Percentiles rank a stretch among this genome's conserved stretches.
Evolutionary conservation across 2,797 vertebrate species (phyloP).

Genomic region (Cyprinodon diabolis): DNA sequence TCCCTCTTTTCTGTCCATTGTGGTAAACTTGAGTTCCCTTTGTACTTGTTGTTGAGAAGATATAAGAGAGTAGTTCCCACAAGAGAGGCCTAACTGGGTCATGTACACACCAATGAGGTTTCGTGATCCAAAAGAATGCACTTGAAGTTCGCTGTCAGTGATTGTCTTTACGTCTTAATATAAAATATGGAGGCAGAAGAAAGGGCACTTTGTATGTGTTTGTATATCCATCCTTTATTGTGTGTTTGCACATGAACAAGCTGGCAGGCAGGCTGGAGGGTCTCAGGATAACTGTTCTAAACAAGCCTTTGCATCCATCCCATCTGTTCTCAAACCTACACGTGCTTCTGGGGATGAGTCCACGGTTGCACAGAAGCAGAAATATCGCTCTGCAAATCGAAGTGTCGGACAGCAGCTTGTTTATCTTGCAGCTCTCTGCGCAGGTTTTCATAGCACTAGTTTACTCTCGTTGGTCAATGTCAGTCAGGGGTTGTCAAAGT

Average conservation of each 20-base stretch:
- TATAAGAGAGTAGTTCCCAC: slow-evolving; percentile 40
- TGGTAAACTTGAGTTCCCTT: slow-evolving; percentile 51
- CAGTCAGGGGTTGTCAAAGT: slow-evolving; percentile 47
- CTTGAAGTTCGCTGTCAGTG: slow-evolving; percentile 77
- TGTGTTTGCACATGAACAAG: slow-evolving; percentile 49
- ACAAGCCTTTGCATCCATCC: slow-evolving; percentile 71
- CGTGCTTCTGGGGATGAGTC: slow-evolving; percentile 60
- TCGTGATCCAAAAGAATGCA: slow-evolving; percentile 74
- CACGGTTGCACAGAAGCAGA: slow-evolving; percentile 55
- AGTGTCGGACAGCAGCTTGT: slow-evolving; percentile 65
- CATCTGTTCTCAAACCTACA: slow-evolving; percentile 71
- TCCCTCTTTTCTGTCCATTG: slow-evolving; percentile 41
- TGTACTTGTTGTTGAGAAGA: slow-evolving; percentile 74
- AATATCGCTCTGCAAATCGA: slow-evolving; percentile 57
- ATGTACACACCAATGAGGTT: slow-evolving; percentile 32
- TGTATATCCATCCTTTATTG: slow-evolving; percentile 5
- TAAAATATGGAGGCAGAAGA: slow-evolving; percentile 43
- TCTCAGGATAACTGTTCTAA: slow-evolving; percentile 78
- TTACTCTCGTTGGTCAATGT: slow-evolving; percentile 57
- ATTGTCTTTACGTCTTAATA: slow-evolving; percentile 75
- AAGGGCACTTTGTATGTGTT: slow-evolving; percentile 35
- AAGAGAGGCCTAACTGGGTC: slow-evolving; percentile 41
- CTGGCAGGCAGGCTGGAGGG: slow-evolving; percentile 70
- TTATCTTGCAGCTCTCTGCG: slow-evolving; percentile 64
- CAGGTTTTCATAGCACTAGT: slow-evolving; percentile 64